Base-by-base conservation (phyloP, 2,888 invertebrate genomes). In the Gisinianus flammeolus region DNA sequence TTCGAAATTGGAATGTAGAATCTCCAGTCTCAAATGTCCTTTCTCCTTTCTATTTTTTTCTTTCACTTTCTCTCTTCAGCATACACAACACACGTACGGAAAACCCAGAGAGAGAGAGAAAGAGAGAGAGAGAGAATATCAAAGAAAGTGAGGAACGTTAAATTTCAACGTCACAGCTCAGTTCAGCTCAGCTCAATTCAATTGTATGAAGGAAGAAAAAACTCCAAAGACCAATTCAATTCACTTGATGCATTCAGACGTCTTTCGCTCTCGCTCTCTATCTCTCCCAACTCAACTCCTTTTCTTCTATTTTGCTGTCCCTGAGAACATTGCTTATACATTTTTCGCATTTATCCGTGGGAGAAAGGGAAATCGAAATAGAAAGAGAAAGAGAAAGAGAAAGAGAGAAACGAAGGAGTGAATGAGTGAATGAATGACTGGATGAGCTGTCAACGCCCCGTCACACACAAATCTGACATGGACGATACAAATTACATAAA, bases 111-210 rank as follows among this genome's bases (percentile, higher is more conserved):
- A 28, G 62, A 62, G 24, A 58, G 62, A 12, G 62, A 62, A 24
- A 62, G 24, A 5, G 24, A 62, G 5, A 62, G 56, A 58, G 56
- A 62, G 8, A 28, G 62, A 62, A 28, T 16, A 44, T 44, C 44
- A 44, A 44, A 44, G 44, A 44, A 44, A 28, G 62, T 12, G 62
- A 24, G 26, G 28, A 62, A 62, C 56, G 56, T 28, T 70, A 44
- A 54, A 76, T 24, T 70, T 52, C 19, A 62, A 62, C 26, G 62
- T 62, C 62, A 26, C 62, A 22, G 56, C 56, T 26, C 62, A 52
- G 44, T 19, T 69, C 44, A n/a, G 30, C 28, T 70, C 22, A 33
- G 24, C 70, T 72, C 72, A 67, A 67, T 67, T 67, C 67, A 67
- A 35, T 33, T 67, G 35, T 67, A 67, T 67, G 67, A 31, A 67